A percentile compares a stretch with the other conserved stretches of the same genome.
These are phyloP conservation scores for Esox masquinongy DNA, from an alignment of 2,797 vertebrate genomes.

Conservation along the genomic window DNA sequence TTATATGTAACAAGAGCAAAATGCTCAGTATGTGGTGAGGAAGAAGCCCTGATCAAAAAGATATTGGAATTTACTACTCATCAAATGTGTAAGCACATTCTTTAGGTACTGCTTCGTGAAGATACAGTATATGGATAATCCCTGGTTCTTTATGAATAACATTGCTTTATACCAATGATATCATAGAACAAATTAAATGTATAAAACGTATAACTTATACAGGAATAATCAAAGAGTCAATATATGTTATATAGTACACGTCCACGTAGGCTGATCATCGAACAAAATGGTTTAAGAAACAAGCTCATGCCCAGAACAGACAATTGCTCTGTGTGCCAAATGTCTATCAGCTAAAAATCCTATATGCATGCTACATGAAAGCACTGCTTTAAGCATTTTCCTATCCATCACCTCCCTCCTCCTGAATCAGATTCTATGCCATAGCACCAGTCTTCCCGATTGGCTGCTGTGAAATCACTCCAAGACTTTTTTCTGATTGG, in stretches of 20 bases:
- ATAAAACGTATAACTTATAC: neutral
- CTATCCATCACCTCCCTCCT: constrained; percentile 3
- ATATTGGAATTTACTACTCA: no score
- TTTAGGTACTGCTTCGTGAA: no score
- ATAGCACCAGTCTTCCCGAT: constrained; percentile 47
- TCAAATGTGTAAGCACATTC: no score
- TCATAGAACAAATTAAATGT: no score
- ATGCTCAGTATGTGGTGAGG: no score
- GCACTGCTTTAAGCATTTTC: neutral
- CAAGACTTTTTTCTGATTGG: constrained; percentile 59
- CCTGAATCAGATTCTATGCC: constrained; percentile 9
- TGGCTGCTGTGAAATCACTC: constrained; percentile 49
- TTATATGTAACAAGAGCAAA: no score
- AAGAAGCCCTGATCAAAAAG: no score
- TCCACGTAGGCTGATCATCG: neutral
- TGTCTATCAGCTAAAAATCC: neutral
- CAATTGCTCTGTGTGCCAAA: neutral
- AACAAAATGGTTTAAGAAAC: neutral
- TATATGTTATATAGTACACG: neutral
- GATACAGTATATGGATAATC: no score
- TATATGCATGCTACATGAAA: constrained; percentile 6
- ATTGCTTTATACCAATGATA: no score
- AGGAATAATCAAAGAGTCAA: neutral
- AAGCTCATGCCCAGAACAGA: neutral
- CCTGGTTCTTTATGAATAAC: no score